A percentile compares a stretch with the other conserved stretches of the same genome.
Evolutionary conservation across 1,140 invertebrate species (phyloP).

Genomic region (Tyrophagus putrescentiae): DNA sequence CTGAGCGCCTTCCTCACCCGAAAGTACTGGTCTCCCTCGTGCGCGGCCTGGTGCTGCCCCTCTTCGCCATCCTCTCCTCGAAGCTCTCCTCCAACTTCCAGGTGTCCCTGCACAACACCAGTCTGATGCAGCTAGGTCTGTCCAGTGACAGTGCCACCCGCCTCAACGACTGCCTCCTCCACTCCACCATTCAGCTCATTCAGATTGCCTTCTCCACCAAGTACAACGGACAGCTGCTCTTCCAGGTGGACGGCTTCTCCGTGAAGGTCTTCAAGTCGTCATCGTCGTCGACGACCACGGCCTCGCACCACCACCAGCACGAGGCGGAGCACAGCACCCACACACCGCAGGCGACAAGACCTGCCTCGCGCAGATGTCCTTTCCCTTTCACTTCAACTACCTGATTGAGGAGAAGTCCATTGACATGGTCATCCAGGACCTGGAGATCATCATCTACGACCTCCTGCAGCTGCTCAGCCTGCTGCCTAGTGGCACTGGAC

Average conservation of each 20-base stretch:
- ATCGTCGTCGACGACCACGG: too few species aligned
- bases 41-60: too few species aligned
- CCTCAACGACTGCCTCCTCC: conserved; percentile 53
- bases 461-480: conserved; percentile 7
- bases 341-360: conserved; percentile 1
- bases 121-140: conserved; percentile 48
- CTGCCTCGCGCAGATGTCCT: conserved; percentile 14
- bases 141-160: conserved; percentile 30
- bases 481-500: too few species aligned
- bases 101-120: conserved; percentile 53
- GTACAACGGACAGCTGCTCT: conserved; percentile 50
- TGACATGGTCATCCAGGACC: not conserved
- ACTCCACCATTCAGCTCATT: conserved; percentile 55
- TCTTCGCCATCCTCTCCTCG: too few species aligned
- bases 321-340: too few species aligned
- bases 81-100: conserved; percentile 27
- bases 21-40: too few species aligned
- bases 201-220: conserved; percentile 57
- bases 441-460: conserved; percentile 16
- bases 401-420: conserved; percentile 8
- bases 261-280: conserved; percentile 22
- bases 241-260: conserved; percentile 3
- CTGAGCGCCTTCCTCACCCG: too few species aligned
- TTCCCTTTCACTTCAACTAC: conserved; percentile 6
- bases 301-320: too few species aligned